phyloP scores from a whole-genome alignment of 2,797 vertebrate genomes.

The Remorina albescens region DNA sequence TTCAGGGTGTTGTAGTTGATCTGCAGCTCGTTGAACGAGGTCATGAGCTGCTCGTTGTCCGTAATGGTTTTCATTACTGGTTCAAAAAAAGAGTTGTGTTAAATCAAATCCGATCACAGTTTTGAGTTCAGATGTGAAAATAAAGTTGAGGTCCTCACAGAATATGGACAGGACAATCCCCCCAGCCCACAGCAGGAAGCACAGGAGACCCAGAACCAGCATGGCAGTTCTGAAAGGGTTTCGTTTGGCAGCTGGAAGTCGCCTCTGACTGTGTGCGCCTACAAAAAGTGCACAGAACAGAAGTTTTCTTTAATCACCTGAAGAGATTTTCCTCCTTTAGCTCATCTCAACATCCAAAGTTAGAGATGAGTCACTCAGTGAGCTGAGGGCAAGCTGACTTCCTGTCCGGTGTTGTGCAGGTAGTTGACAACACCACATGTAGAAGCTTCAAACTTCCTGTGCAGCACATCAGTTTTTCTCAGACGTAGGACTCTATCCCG shows the following conservation, averaged over 20 bases:
- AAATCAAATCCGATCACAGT: background rate
- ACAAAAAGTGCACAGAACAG: background rate
- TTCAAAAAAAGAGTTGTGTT: background rate
- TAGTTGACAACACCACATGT: too few relatives aligned
- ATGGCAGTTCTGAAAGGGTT: background rate
- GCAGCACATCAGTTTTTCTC: too few relatives aligned
- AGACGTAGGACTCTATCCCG: too few relatives aligned
- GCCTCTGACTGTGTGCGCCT: background rate
- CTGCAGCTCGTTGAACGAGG: background rate
- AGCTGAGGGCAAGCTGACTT: background rate
- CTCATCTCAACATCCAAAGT: too few relatives aligned
- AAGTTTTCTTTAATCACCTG: too few relatives aligned
- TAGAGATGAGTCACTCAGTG: background rate
- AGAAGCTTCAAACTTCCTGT: too few relatives aligned
- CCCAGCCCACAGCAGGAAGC: slow-evolving; percentile 16
- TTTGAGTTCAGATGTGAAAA: background rate
- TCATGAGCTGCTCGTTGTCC: rapidly evolving
- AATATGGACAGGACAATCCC: background rate
- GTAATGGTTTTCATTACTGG: background rate
- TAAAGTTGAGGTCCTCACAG: slow-evolving; percentile 24
- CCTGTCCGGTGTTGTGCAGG: background rate
- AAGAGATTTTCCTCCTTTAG: background rate
- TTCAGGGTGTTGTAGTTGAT: rapidly evolving
- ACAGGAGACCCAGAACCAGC: background rate
- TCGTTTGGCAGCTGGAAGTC: background rate